Evolutionary conservation across 1,140 invertebrate species (phyloP), one percentile per base, ranked within the genome.

Genomic region (Tachypleus tridentatus): DNA sequence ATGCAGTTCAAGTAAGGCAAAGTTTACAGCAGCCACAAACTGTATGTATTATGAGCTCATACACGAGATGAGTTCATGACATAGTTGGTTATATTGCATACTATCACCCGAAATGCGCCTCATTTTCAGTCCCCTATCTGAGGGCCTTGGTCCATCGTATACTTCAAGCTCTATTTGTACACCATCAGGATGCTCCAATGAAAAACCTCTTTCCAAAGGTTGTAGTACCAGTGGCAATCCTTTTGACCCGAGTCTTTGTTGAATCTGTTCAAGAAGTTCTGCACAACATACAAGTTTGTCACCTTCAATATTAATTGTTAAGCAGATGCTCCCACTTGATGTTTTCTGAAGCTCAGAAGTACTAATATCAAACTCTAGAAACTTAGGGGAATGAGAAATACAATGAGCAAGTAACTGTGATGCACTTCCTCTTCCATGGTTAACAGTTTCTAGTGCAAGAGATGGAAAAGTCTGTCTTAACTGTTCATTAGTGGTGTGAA

Each of bases 61-160:
- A 74, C 89, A 91, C 57, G 88, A 88, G 58, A 96, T 88, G 61
- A 96, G 79, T 75, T 93, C 89, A 73, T 93, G 87, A 77, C 91
- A 95, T 10, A 95, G 82, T 75, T 91, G 88, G 67, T 87, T 89
- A 74, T 94, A 95, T 74, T 92, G 88, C 66, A 87, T 80, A 76
- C 91, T 88, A 78, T 96, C 91, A 4, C 93, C 93, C 0, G 91
- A 93, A 67, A 96, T 91, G 74, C 91, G 81, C 64, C 91, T 79
- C 82, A 96, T 86, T 73, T 93, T 93, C 65, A 96, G 82, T 5
- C 91, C 89, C 70, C 91, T 92, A 48, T 75, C 72, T 57, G 72
- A 69, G 0, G 72, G 70, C 6, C 73, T 73, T 57, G 74, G 69
- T n/a, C 72, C 73, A 70, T 89, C 85, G 73, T 84, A 89, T 2